A percentile compares a stretch with the other conserved stretches of the same genome.
Evolutionary conservation across 2,797 vertebrate genomes (phyloP).

Genomic region (Channa striata): DNA sequence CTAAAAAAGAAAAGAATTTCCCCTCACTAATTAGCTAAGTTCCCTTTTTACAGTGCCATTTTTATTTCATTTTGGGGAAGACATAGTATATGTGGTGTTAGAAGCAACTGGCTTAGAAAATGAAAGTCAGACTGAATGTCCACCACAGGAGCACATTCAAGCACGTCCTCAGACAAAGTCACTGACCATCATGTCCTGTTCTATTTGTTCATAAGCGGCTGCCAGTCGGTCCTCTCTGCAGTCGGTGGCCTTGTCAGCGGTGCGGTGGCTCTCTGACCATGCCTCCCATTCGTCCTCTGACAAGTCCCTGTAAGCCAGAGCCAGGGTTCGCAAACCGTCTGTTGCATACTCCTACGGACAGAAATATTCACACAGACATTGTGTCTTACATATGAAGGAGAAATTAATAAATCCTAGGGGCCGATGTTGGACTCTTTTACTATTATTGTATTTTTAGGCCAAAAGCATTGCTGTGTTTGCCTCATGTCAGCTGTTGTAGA

Average conservation of each 20-base stretch:
- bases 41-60: constrained; percentile 28
- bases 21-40: neutral
- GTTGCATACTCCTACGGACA: constrained; percentile 88
- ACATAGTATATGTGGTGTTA: neutral
- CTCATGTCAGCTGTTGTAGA: neutral
- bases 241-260: constrained; percentile 82
- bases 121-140: constrained; percentile 3
- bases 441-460: neutral
- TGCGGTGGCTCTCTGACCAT: constrained; percentile 86
- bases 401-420: too few relatives aligned
- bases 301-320: constrained; percentile 91
- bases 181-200: constrained; percentile 92
- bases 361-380: constrained; percentile 21
- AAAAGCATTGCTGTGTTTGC: neutral
- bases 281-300: constrained; percentile 88
- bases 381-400: neutral
- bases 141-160: neutral
- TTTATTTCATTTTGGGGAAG: constrained; percentile 18
- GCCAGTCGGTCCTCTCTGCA: constrained; percentile 90
- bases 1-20: constrained; percentile 24
- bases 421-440: neutral
- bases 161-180: neutral
- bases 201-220: constrained; percentile 90
- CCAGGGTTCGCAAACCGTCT: constrained; percentile 91
- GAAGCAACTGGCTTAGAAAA: neutral